Evolutionary conservation across 2,113 vertebrate species (phyloP).

Genomic region (Leptodactylus fuscus): DNA sequence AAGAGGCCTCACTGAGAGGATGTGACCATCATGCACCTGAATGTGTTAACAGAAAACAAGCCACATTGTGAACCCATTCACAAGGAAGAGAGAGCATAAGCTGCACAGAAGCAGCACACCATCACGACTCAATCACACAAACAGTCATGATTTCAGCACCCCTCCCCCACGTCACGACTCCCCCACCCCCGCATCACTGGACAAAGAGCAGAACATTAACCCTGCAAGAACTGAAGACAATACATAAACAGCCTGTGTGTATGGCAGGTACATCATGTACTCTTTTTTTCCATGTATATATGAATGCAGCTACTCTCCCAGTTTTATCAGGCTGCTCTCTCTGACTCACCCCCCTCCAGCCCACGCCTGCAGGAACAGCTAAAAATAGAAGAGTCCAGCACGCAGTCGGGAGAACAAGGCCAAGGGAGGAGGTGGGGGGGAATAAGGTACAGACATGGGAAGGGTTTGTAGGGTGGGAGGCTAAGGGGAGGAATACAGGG

Average conservation of each 20-base stretch:
- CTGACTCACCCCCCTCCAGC: slow-evolving; percentile 59
- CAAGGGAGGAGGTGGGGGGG: slow-evolving; percentile 1
- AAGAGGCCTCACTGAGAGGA: too few relatives aligned
- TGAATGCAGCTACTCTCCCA: slow-evolving; percentile 30
- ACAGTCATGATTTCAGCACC: slow-evolving; percentile 42
- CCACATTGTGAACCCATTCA: neutral
- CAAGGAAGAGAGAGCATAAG: neutral
- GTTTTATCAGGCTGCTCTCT: slow-evolving; percentile 42
- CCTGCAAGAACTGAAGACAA: slow-evolving; percentile 36
- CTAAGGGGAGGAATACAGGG: neutral
- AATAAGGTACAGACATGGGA: slow-evolving; percentile 18
- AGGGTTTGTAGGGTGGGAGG: neutral
- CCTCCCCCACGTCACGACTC: slow-evolving; percentile 54
- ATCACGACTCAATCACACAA: slow-evolving; percentile 55
- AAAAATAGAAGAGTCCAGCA: slow-evolving; percentile 58
- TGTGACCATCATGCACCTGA: too few relatives aligned
- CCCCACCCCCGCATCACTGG: slow-evolving; percentile 45
- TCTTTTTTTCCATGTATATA: neutral
- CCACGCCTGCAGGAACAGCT: slow-evolving; percentile 58
- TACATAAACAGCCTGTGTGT: neutral
- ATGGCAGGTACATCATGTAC: slow-evolving; percentile 26
- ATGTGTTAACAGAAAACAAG: neutral
- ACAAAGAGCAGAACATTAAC: slow-evolving; percentile 61
- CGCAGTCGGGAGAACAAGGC: slow-evolving; percentile 44
- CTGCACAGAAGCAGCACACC: slow-evolving; percentile 16